These are phyloP conservation scores for Gymnocypris eckloni DNA, from an alignment of 2,797 vertebrate species.

Conservation along the genomic window DNA sequence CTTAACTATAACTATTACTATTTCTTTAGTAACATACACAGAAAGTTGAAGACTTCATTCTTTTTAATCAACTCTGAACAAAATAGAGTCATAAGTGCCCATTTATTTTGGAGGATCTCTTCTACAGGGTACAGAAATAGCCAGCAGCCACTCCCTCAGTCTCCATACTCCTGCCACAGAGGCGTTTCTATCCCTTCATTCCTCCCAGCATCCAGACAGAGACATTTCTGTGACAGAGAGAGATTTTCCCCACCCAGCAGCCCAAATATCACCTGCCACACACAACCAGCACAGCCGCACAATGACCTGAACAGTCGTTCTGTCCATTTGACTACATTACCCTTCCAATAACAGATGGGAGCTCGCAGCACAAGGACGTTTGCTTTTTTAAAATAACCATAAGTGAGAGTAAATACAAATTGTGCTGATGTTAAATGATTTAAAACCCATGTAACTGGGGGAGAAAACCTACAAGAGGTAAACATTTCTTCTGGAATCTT, in stretches of 20 bases:
- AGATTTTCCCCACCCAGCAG: neutral
- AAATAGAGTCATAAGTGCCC: constrained; percentile 55
- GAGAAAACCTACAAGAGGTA: neutral
- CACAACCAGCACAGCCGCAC: constrained; percentile 27
- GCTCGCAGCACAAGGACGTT: constrained; percentile 22
- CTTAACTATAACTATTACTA: too few species aligned
- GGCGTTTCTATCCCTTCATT: constrained; percentile 19
- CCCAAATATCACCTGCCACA: constrained; percentile 40
- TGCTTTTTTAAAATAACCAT: constrained; percentile 34
- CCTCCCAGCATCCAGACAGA: constrained; percentile 9
- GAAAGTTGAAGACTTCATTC: neutral
- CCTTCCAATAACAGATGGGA: constrained; percentile 16
- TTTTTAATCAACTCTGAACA: constrained; percentile 61
- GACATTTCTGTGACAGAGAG: constrained; percentile 19
- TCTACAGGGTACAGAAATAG: constrained; percentile 45
- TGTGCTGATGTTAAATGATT: neutral
- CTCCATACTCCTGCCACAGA: constrained; percentile 3
- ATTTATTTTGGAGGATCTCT: constrained; percentile 69
- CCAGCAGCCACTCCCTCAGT: constrained; percentile 65
- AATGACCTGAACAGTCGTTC: neutral
- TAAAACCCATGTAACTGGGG: too few species aligned
- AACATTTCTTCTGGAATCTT: neutral
- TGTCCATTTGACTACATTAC: neutral
- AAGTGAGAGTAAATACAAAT: constrained; percentile 10
- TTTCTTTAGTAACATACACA: neutral